A percentile compares a stretch with the other conserved stretches of the same genome.
Conservation (phyloP, 2,888 invertebrate genomes). For the Campoplex capitator region DNA sequence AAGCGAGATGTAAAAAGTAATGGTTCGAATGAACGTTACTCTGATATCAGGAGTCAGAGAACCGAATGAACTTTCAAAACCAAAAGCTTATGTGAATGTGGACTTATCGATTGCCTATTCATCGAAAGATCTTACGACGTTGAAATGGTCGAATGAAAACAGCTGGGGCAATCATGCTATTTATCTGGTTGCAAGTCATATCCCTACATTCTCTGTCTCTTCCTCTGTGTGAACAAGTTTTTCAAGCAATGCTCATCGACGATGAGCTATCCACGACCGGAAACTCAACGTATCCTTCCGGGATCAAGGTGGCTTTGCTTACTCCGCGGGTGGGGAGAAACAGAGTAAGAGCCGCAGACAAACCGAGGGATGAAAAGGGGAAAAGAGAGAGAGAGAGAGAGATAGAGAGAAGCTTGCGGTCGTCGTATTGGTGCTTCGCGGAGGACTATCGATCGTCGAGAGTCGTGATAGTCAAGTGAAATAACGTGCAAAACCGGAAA, state of each 20-base stretch:
- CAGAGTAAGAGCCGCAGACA: not conserved
- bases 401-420: constrained; percentile 16
- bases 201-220: not conserved
- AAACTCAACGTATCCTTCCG: constrained; percentile 60
- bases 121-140: constrained; percentile 23
- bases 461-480: constrained; percentile 58
- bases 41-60: not conserved
- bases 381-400: constrained; percentile 9
- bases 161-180: constrained; percentile 36
- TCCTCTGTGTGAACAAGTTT: constrained; percentile 15
- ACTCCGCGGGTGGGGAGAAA: constrained; percentile 4
- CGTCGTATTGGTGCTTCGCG: constrained; percentile 46
- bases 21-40: not conserved
- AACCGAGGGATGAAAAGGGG: not conserved
- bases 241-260: constrained; percentile 22
- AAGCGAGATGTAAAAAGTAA: not conserved
- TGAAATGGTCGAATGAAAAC: constrained; percentile 28
- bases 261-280: constrained; percentile 37
- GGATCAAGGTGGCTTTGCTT: constrained; percentile 33
- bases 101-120: constrained; percentile 34
- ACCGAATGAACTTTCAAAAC: not conserved
- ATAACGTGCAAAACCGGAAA: constrained; percentile 66
- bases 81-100: not conserved
- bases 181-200: constrained; percentile 28
- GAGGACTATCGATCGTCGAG: constrained; percentile 61